These are phyloP conservation scores for Catalaphyllia jardinei DNA, from an alignment of 64 coral and sea anemone species.

Conservation along the genomic window DNA sequence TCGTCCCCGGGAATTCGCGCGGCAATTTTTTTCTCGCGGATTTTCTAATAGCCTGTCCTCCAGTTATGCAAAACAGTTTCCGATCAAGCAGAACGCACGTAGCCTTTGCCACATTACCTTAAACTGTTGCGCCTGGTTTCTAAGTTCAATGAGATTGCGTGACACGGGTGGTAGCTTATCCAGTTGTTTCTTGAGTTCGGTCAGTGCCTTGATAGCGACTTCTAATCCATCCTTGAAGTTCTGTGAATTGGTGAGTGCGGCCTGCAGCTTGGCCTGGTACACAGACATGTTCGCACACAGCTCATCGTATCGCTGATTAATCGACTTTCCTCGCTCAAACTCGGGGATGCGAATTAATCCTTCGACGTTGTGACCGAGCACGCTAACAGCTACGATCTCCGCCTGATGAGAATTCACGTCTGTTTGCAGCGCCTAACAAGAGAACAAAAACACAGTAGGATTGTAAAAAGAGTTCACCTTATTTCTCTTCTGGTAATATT, in stretches of 20 bases:
- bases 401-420: constrained; percentile 86
- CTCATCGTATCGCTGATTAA: constrained; percentile 83
- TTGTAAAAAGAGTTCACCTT: not conserved
- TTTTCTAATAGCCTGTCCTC: too few relatives aligned
- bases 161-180: constrained; percentile 79
- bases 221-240: constrained; percentile 93
- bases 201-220: constrained; percentile 68
- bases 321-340: constrained; percentile 83
- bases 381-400: constrained; percentile 78
- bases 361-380: constrained; percentile 86
- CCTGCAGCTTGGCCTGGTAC: constrained; percentile 84
- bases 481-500: too few relatives aligned
- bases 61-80: not conserved
- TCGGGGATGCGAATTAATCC: constrained; percentile 63
- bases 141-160: constrained; percentile 72
- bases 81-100: too few relatives aligned
- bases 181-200: constrained; percentile 86
- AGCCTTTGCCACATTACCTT: constrained; percentile 55
- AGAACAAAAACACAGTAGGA: not conserved
- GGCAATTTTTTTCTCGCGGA: too few relatives aligned
- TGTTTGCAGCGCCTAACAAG: constrained; percentile 63
- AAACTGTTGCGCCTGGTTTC: constrained; percentile 82
- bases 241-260: constrained; percentile 73
- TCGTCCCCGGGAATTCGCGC: not conserved
- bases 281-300: constrained; percentile 75